Evolutionary conservation across 2,797 vertebrate species (phyloP).

Genomic region (Acipenser transmontanus): DNA sequence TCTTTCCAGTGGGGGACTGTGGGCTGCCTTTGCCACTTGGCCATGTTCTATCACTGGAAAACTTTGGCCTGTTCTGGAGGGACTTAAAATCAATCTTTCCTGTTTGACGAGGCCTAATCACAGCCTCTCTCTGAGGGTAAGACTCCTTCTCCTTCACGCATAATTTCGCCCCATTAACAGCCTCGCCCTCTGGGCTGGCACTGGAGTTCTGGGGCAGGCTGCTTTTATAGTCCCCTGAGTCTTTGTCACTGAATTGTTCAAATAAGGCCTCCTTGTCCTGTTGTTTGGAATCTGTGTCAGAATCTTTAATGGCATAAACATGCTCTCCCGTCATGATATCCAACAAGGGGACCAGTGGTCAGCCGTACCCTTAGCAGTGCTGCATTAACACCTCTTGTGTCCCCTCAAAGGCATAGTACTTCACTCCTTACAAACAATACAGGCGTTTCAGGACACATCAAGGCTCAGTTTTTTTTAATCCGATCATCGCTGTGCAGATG

Average conservation of each 20-base stretch:
- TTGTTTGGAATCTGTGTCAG: slow-evolving; percentile 63
- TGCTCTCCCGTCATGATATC: slow-evolving; percentile 83
- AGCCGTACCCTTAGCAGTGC: slow-evolving; percentile 60
- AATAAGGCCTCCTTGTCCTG: slow-evolving; percentile 62
- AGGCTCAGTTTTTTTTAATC: slow-evolving; percentile 46
- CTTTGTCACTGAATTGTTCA: slow-evolving; percentile 65
- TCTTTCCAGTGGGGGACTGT: slow-evolving; percentile 69
- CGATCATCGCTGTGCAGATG: slow-evolving; percentile 57
- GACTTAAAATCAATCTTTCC: slow-evolving; percentile 82
- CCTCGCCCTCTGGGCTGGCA: slow-evolving; percentile 37
- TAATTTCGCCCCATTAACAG: slow-evolving; percentile 39
- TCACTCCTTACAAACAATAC: slow-evolving; percentile 43
- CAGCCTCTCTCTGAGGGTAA: slow-evolving; percentile 80
- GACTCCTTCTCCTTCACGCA: slow-evolving; percentile 67
- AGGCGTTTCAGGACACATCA: slow-evolving; percentile 52
- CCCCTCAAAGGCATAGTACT: slow-evolving; percentile 61
- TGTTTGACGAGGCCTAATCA: slow-evolving; percentile 77
- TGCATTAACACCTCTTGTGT: slow-evolving; percentile 40
- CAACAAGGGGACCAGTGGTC: slow-evolving; percentile 41
- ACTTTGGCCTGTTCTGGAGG: slow-evolving; percentile 66
- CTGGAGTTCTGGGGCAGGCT: slow-evolving; percentile 23
- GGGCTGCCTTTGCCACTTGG: slow-evolving; percentile 63
- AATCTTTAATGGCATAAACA: slow-evolving; percentile 63
- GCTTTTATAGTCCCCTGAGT: slow-evolving; percentile 51
- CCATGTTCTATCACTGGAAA: slow-evolving; percentile 66